Conservation (phyloP, 2,888 invertebrate genomes). For the Bombylius major region DNA sequence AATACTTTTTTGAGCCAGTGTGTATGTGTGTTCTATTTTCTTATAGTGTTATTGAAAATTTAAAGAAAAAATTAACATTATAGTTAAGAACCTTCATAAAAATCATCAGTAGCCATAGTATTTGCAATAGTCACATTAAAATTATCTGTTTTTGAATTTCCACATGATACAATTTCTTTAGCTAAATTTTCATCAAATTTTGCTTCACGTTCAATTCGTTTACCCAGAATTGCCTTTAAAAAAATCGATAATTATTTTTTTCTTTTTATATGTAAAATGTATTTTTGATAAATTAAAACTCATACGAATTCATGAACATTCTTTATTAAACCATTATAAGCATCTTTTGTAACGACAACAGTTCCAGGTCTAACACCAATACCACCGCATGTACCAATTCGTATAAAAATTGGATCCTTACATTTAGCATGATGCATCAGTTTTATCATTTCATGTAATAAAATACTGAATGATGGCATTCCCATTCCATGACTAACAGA, state of each 20-base stretch:
- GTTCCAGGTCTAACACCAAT: slow-evolving; percentile 83
- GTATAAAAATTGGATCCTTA: slow-evolving; percentile 76
- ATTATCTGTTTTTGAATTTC: slow-evolving; percentile 30
- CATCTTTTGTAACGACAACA: slow-evolving; percentile 81
- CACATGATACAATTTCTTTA: slow-evolving; percentile 18
- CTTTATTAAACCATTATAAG: slow-evolving; percentile 73
- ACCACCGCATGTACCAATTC: slow-evolving; percentile 89
- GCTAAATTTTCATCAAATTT: slow-evolving; percentile 63
- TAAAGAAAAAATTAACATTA: no score
- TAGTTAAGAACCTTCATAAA: slow-evolving; percentile 52
- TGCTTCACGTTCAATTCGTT: slow-evolving; percentile 64
- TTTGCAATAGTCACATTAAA: slow-evolving; percentile 49
- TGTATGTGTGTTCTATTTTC: no score
- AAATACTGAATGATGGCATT: slow-evolving; percentile 86
- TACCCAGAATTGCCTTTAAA: slow-evolving; percentile 66
- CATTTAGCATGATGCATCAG: slow-evolving; percentile 83
- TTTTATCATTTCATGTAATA: slow-evolving; percentile 94
- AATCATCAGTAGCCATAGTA: slow-evolving; percentile 67
- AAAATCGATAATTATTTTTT: neutral
- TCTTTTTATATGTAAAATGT: neutral
- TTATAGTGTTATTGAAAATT: no score
- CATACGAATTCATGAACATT: slow-evolving; percentile 71
- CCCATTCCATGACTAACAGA: slow-evolving; percentile 80
- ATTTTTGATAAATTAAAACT: slow-evolving; percentile 7
- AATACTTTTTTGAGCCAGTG: no score